Evolutionary conservation across 2,797 vertebrate genomes (phyloP).

Genomic region (Lutjanus argentimaculatus): DNA sequence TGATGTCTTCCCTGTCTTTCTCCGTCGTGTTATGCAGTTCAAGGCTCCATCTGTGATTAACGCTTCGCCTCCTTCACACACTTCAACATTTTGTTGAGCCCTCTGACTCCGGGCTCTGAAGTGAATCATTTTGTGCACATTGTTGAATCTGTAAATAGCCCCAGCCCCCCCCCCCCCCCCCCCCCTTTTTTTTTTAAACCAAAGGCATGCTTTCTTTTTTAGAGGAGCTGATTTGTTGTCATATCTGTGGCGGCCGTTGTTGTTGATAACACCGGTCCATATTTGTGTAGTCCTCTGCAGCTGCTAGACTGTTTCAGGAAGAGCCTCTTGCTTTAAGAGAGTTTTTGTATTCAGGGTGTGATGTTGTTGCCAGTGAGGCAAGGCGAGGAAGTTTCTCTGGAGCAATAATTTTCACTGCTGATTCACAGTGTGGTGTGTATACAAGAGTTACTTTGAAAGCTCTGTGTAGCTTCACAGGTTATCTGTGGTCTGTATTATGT

Average conservation of each 20-base stretch:
- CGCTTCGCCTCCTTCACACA: conserved; percentile 1
- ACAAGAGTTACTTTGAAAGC: background rate
- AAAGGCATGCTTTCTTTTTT: background rate
- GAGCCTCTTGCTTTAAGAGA: background rate
- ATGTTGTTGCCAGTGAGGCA: conserved; percentile 1
- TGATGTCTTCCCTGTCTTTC: conserved; percentile 10
- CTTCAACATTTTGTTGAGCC: conserved; percentile 14
- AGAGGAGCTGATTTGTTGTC: background rate
- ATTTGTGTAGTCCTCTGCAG: background rate
- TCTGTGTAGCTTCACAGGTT: background rate
- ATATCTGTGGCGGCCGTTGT: background rate
- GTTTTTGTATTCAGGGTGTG: conserved; percentile 10
- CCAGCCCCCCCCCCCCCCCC: too few relatives aligned
- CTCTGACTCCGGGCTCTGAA: background rate
- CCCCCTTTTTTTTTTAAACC: background rate
- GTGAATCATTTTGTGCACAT: background rate
- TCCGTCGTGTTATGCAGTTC: conserved; percentile 15
- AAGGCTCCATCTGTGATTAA: conserved; percentile 24
- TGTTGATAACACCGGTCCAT: background rate
- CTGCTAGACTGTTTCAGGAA: background rate
- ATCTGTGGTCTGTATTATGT: conserved; percentile 3
- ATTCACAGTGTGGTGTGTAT: background rate
- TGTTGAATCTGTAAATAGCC: conserved; percentile 9
- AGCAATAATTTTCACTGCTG: background rate
- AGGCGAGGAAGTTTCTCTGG: background rate